Percentiles rank a stretch among this genome's conserved stretches.
phyloP scores from a whole-genome alignment of 2,888 invertebrate species.

The Torymus aiolomorphi region DNA sequence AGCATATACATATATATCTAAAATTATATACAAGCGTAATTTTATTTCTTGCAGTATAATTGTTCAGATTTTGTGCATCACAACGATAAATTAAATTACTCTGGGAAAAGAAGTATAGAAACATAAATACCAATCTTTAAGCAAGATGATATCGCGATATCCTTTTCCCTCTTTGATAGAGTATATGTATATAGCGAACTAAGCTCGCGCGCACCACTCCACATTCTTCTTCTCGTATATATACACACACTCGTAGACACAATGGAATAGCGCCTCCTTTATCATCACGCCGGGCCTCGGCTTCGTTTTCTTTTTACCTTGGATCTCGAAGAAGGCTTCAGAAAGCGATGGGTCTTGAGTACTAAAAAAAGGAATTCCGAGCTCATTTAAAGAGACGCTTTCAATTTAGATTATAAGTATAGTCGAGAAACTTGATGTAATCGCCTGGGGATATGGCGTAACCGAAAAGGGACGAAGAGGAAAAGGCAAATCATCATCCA shows the following conservation, averaged over 20 bases:
- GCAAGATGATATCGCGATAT: conserved; percentile 1
- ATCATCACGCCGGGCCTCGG: background rate
- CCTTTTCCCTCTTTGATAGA: conserved; percentile 32
- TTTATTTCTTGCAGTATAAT: no score
- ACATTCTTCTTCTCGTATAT: background rate
- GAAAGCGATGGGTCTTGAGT: conserved; percentile 23
- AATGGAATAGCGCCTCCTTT: conserved; percentile 9
- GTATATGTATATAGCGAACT: background rate
- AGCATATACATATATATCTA: no score
- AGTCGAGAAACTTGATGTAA: conserved; percentile 20
- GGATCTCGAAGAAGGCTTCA: background rate
- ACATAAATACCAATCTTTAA: background rate
- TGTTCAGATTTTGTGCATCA: no score
- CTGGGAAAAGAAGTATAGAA: no score
- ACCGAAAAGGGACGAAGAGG: conserved; percentile 6
- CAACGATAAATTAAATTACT: no score
- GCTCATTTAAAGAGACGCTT: conserved; percentile 1
- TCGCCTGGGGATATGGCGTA: background rate
- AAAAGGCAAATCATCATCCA: conserved; percentile 10
- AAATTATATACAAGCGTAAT: no score
- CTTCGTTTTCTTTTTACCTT: conserved; percentile 4
- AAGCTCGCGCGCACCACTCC: conserved; percentile 6
- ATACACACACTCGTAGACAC: background rate
- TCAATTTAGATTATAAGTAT: conserved; percentile 36
- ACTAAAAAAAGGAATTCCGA: conserved; percentile 15